Evolutionary conservation across 2,797 vertebrate species (phyloP), one percentile per base, ranked within the genome.

Genomic region (Choloepus didactylus): DNA sequence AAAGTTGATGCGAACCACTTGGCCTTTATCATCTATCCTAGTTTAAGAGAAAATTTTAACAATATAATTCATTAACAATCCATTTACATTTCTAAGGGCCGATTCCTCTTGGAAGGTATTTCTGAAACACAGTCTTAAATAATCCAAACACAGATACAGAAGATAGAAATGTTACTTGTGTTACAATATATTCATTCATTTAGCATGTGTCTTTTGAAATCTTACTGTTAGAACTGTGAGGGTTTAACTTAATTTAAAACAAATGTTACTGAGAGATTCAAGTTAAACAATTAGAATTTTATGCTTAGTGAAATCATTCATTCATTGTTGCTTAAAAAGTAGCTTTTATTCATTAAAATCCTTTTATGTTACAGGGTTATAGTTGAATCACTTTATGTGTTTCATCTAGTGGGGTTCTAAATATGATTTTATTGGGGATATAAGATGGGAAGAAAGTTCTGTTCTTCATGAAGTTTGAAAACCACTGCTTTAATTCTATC

Each of bases 1-100:
- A 94, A 98, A 99, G 98, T 99, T 99, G 96, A 99, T 99, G 90
- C 98, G 99, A 90, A 96, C 90, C 19, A 99, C 98, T 64, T 97
- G 98, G 4, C 98, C 99, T 54, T 98, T 98, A 0, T 97, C 89
- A 89, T 99, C 98, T n/a, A 99, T 81, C 3, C 99, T 99, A 21
- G 80, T 84, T 84, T 62, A 80, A 92, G 54, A 93, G 90, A 94
- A 35, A 89, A 67, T 16, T 92, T 44, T 75, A 87, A 92, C 64
- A 3, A 35, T 14, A 23, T 51, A 73, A 62, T 27, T 80, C 16
- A 64, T 18, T 11, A 66, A 21, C 9, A 44, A 66, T 18, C n/a
- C 41, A 31, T 69, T 88, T 56, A 56, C 10, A 51, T 86, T 79
- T 41, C 15, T 64, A 87, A 92, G 56, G 46, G 6, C 69, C 15